These are phyloP conservation scores for Theonella swinhoei DNA, from an alignment of 37 sponge, comb jelly and placozoan genomes.

Conservation along the genomic window DNA sequence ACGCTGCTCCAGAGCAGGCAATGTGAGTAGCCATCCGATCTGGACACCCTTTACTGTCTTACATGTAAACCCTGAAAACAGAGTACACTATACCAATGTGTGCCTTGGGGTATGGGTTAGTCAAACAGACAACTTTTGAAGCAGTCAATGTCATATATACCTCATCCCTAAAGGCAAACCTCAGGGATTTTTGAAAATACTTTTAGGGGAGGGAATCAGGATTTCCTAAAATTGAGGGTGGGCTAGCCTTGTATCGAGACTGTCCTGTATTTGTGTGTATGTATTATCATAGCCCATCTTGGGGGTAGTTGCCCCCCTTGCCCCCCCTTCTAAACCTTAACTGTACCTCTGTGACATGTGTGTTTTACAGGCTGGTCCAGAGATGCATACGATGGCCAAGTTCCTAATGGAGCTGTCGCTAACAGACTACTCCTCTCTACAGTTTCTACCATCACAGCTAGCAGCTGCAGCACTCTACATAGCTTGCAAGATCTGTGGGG, in stretches of 20 bases:
- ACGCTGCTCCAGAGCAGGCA: constrained; percentile 96
- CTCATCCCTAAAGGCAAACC: not conserved
- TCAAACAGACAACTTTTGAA: too few relatives aligned
- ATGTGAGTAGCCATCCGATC: constrained; percentile 50
- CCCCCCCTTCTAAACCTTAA: not conserved
- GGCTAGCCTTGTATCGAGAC: too few relatives aligned
- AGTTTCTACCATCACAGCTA: constrained; percentile 77
- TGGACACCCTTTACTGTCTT: not conserved
- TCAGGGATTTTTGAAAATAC: too few relatives aligned
- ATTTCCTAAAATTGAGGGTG: too few relatives aligned
- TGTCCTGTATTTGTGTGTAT: not conserved
- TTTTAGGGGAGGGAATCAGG: too few relatives aligned
- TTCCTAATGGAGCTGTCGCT: constrained; percentile 92
- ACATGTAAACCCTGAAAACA: not conserved
- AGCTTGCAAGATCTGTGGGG: constrained; percentile 54
- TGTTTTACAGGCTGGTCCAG: constrained; percentile 66
- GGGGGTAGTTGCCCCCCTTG: too few relatives aligned
- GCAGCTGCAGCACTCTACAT: constrained; percentile 93
- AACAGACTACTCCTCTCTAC: constrained; percentile 73
- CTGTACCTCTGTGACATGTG: not conserved
- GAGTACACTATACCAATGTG: not conserved
- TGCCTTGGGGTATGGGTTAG: not conserved
- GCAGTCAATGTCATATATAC: too few relatives aligned
- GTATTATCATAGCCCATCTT: too few relatives aligned
- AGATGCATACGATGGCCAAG: constrained; percentile 95